phyloP scores from a whole-genome alignment of 1,140 invertebrate genomes.

The Drosophila tropicalis region DNA sequence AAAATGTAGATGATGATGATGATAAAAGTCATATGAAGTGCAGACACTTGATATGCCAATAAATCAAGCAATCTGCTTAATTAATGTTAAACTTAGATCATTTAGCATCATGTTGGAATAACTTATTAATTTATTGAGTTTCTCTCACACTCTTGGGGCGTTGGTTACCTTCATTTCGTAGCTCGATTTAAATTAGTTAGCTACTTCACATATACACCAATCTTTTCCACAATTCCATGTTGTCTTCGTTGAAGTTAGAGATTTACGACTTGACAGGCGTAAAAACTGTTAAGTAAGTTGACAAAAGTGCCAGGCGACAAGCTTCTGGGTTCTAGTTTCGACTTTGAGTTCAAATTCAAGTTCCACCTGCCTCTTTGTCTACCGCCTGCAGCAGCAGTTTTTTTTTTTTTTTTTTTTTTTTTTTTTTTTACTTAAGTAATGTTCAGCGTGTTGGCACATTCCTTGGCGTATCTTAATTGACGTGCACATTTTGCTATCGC shows the following conservation, averaged over 20 bases:
- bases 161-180: constrained; percentile 5
- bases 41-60: constrained; percentile 83
- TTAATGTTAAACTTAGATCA: constrained; percentile 83
- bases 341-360: constrained; percentile 21
- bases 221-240: neutral
- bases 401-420: neutral
- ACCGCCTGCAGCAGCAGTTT: constrained; percentile 31
- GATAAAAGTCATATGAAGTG: constrained; percentile 71
- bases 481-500: constrained; percentile 81
- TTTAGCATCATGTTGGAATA: constrained; percentile 80
- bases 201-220: neutral
- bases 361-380: constrained; percentile 70
- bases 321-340: constrained; percentile 48
- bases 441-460: constrained; percentile 35
- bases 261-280: constrained; percentile 82
- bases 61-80: constrained; percentile 83
- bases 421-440: neutral
- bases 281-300: constrained; percentile 81
- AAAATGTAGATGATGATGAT: constrained; percentile 43
- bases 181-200: constrained; percentile 47
- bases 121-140: constrained; percentile 83
- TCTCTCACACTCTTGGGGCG: constrained; percentile 63
- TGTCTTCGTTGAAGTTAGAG: constrained; percentile 25
- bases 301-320: constrained; percentile 72
- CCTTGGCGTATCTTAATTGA: constrained; percentile 80